A percentile compares a stretch with the other conserved stretches of the same genome.
Evolutionary conservation across 2,888 invertebrate genomes (phyloP).

Genomic region (Ceraclea dissimilis): DNA sequence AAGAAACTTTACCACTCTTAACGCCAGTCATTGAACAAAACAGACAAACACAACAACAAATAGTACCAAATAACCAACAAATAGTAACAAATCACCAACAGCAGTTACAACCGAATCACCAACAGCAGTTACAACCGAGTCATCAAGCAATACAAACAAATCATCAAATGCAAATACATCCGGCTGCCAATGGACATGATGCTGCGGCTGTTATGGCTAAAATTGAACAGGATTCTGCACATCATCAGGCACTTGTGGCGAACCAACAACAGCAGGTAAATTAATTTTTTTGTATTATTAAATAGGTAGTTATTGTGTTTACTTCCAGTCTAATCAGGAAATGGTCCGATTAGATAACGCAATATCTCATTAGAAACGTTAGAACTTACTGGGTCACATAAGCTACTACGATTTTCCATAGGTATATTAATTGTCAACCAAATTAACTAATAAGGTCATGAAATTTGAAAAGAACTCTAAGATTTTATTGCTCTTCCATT

Average conservation of each 20-base stretch:
- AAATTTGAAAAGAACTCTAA: too few relatives aligned
- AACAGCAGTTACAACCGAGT: conserved; percentile 31
- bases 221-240: conserved; percentile 32
- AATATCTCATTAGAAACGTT: too few relatives aligned
- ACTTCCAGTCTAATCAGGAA: too few relatives aligned
- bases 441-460: too few relatives aligned
- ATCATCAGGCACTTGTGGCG: conserved; percentile 25
- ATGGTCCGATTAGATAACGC: too few relatives aligned
- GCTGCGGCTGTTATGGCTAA: conserved; percentile 32
- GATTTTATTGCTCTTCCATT: too few relatives aligned
- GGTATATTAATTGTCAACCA: too few relatives aligned
- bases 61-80: conserved; percentile 26
- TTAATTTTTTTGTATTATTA: background rate
- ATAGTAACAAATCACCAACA: conserved; percentile 16
- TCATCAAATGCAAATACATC: conserved; percentile 32
- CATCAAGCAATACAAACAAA: conserved; percentile 7
- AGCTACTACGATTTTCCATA: too few relatives aligned
- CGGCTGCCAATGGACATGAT: conserved; percentile 33
- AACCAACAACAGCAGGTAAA: conserved; percentile 18
- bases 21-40: conserved; percentile 4
- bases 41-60: conserved; percentile 10
- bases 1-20: conserved; percentile 39
- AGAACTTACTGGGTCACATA: too few relatives aligned
- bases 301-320: too few relatives aligned
- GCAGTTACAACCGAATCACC: conserved; percentile 15